Conservation (phyloP, 2,113 vertebrate genomes). For the Toxotes jaculatrix region DNA sequence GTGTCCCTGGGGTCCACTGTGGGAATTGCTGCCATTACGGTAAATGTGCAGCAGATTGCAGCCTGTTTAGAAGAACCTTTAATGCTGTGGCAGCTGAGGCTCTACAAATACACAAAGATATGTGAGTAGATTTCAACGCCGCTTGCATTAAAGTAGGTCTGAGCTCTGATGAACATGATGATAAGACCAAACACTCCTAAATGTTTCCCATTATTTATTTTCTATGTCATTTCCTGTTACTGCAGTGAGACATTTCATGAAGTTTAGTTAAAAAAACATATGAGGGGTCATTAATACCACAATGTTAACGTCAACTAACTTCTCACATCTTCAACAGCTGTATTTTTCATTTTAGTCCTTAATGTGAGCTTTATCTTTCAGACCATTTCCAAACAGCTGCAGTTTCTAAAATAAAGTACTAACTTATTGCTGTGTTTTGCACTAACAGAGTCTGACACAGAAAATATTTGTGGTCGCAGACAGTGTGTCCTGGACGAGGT, state of each 20-base stretch:
- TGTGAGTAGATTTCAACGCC: neutral
- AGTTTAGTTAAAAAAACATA: neutral
- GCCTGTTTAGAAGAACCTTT: neutral
- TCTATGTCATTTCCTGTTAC: slow-evolving; percentile 48
- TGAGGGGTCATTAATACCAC: slow-evolving; percentile 48
- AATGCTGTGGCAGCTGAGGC: too few relatives aligned
- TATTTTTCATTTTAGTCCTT: neutral
- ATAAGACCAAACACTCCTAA: neutral
- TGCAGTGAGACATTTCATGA: slow-evolving; percentile 36
- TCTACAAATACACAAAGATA: neutral
- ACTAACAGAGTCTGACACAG: too few relatives aligned
- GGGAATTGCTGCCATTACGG: too few relatives aligned
- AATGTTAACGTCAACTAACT: too few relatives aligned
- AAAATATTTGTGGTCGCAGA: too few relatives aligned
- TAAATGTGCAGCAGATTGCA: neutral
- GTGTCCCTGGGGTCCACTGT: too few relatives aligned
- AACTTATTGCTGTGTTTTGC: too few relatives aligned
- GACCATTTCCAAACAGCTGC: neutral
- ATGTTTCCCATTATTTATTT: slow-evolving; percentile 48
- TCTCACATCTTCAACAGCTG: neutral
- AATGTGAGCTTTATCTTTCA: too few relatives aligned
- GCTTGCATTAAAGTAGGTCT: neutral
- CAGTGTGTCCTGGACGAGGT: neutral
- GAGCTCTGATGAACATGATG: neutral
- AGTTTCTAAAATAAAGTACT: neutral